phyloP scores from a whole-genome alignment of 2,113 vertebrate genomes.

The Seriola dumerili region DNA sequence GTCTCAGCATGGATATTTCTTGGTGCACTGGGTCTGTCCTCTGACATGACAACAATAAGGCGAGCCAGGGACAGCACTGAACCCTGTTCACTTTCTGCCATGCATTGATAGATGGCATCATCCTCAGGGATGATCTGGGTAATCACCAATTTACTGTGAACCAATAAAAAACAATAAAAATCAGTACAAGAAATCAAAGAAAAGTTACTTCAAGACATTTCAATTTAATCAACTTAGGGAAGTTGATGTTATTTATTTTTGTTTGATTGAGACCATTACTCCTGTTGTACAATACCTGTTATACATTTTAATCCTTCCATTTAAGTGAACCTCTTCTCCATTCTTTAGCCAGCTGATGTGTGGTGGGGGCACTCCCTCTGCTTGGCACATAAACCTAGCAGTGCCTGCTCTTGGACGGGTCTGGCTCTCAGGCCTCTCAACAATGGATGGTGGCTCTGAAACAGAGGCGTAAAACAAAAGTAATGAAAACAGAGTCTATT shows the following conservation, averaged over 20 bases:
- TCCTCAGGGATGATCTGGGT: constrained; percentile 99
- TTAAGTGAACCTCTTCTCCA: constrained; percentile 92
- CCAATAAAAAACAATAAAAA: constrained; percentile 14
- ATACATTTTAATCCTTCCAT: constrained; percentile 98
- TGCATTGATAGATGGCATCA: constrained; percentile 96
- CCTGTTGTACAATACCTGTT: constrained; percentile 87
- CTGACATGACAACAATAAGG: constrained; percentile 96
- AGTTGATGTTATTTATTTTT: neutral
- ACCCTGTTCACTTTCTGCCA: constrained; percentile 94
- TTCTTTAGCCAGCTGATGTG: constrained; percentile 97
- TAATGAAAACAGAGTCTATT: neutral
- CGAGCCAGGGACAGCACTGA: constrained; percentile 91
- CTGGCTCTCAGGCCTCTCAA: constrained; percentile 95
- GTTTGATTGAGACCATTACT: neutral
- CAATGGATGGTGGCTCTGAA: constrained; percentile 92
- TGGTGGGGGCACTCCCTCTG: constrained; percentile 91
- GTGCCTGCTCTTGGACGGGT: constrained; percentile 96
- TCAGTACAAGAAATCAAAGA: neutral
- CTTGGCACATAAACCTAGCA: constrained; percentile 95
- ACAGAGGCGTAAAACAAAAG: constrained; percentile 5
- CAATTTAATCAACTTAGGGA: neutral
- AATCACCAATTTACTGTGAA: constrained; percentile 95
- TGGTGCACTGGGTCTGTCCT: constrained; percentile 96
- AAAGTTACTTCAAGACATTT: neutral
- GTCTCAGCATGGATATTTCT: constrained; percentile 94